A percentile compares a stretch with the other conserved stretches of the same genome.
These are phyloP conservation scores for Thunnus thynnus DNA, from an alignment of 2,113 vertebrate species.

Conservation along the genomic window DNA sequence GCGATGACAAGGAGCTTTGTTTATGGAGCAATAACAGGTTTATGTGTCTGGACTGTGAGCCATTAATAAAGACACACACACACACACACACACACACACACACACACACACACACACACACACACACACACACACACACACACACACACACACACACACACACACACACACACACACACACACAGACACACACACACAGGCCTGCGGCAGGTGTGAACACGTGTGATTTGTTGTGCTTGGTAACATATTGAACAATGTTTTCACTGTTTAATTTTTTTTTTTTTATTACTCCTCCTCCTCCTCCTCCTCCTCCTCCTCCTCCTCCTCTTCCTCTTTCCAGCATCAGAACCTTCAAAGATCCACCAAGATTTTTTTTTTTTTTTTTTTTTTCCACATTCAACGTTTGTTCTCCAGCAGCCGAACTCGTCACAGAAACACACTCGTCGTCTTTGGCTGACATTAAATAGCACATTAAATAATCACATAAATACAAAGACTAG, in stretches of 20 bases:
- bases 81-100: conserved; percentile 10
- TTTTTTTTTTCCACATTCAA: not conserved
- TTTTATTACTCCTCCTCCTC: conserved; percentile 2
- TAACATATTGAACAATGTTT: conserved; percentile 30
- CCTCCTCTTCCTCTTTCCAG: not conserved
- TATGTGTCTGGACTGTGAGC: conserved; percentile 37
- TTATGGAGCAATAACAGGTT: conserved; percentile 53
- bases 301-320: too few species aligned
- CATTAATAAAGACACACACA: conserved; percentile 5
- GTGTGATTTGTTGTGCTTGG: conserved; percentile 6
- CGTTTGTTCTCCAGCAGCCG: conserved; percentile 34
- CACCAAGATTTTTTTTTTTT: not conserved
- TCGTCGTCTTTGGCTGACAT: conserved; percentile 43
- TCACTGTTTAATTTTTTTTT: conserved; percentile 4
- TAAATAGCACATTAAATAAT: conserved; percentile 66
- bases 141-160: not conserved
- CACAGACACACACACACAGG: not conserved
- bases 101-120: not conserved
- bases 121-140: not conserved
- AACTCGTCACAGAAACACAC: not conserved
- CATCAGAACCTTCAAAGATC: conserved; percentile 3
- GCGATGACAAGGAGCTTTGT: conserved; percentile 33
- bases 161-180: not conserved
- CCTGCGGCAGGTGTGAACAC: conserved; percentile 1
- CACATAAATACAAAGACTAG: conserved; percentile 60